A percentile compares a stretch with the other conserved stretches of the same genome.
Evolutionary conservation across 2,797 vertebrate genomes (phyloP).

Genomic region (Cryptoprocta ferox): DNA sequence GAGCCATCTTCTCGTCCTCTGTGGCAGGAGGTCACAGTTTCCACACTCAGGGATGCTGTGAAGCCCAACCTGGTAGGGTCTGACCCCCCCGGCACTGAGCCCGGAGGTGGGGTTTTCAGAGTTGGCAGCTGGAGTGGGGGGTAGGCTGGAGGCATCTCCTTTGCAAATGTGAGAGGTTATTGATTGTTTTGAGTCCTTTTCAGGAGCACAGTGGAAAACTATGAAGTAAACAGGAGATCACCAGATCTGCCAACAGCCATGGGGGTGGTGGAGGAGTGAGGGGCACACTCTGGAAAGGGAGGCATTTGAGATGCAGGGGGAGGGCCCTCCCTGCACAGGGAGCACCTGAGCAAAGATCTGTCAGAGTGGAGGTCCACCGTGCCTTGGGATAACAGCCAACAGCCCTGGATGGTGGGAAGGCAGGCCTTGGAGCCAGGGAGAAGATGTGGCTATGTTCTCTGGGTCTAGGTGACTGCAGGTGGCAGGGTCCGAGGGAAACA

Average conservation of each 20-base stretch:
- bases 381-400: background rate
- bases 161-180: background rate
- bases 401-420: background rate
- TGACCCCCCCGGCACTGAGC: background rate
- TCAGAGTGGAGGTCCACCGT: background rate
- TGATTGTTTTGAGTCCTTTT: background rate
- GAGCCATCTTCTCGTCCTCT: background rate
- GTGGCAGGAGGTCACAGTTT: background rate
- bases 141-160: background rate
- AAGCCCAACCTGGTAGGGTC: background rate
- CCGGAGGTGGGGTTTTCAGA: background rate
- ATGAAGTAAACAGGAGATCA: conserved; percentile 14
- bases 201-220: background rate
- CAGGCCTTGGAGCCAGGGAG: background rate
- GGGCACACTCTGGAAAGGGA: background rate
- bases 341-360: background rate
- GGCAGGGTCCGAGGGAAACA: background rate
- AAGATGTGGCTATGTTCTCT: background rate
- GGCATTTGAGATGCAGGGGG: background rate
- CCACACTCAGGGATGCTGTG: background rate
- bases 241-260: background rate
- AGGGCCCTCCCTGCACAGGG: background rate
- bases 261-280: background rate
- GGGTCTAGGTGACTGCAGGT: background rate
- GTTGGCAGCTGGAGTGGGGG: background rate